Evolutionary conservation across 2,888 invertebrate genomes (phyloP).

Genomic region (Callimorpha dominula): DNA sequence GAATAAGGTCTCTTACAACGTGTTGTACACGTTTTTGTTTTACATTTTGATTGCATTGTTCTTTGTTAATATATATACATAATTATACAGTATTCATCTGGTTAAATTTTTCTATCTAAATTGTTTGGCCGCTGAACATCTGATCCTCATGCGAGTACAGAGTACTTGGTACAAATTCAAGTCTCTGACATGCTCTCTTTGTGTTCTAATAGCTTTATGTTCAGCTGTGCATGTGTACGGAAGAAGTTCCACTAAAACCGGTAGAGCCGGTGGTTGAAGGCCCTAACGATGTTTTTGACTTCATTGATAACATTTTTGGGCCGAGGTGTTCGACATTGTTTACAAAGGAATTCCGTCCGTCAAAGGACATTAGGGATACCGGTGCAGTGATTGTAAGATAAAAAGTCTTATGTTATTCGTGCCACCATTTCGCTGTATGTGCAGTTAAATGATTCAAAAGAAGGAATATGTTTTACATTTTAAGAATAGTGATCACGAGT

Average conservation of each 20-base stretch:
- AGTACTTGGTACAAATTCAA: too few relatives aligned
- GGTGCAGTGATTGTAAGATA: not conserved
- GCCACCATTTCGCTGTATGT: not conserved
- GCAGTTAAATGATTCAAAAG: not conserved
- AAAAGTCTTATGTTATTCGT: not conserved
- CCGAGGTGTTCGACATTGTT: not conserved
- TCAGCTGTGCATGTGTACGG: not conserved
- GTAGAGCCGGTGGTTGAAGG: not conserved
- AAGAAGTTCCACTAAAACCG: not conserved
- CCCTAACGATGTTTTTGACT: not conserved
- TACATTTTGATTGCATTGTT: not conserved
- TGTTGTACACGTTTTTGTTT: not conserved
- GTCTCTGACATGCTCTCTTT: too few relatives aligned
- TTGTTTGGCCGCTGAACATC: not conserved
- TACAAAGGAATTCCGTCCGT: not conserved
- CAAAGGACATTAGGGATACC: not conserved
- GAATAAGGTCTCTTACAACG: not conserved
- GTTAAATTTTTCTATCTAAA: not conserved
- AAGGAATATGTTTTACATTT: too few relatives aligned
- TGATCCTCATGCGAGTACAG: too few relatives aligned
- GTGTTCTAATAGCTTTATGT: too few relatives aligned
- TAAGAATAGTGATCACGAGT: not conserved
- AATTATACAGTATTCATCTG: not conserved
- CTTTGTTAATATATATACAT: not conserved
- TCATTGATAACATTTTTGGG: not conserved